Percentiles rank a stretch among this genome's conserved stretches.
phyloP scores from a whole-genome alignment of 2,888 invertebrate species.

The Anthoptus insignis region DNA sequence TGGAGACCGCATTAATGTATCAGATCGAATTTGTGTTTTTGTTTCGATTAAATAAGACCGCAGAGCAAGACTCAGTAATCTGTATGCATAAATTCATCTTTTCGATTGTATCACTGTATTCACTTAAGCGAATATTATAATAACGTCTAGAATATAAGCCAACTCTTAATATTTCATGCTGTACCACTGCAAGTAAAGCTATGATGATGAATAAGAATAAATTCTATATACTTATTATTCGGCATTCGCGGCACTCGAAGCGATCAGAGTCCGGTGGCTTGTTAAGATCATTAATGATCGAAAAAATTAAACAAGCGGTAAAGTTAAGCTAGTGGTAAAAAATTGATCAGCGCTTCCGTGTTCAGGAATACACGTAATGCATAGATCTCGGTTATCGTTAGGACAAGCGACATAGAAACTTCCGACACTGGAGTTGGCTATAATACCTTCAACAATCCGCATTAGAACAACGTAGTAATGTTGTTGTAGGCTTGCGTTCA shows the following conservation, averaged over 20 bases:
- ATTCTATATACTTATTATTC: background rate
- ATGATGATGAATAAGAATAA: background rate
- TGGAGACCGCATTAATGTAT: conserved; percentile 79
- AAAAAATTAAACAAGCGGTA: too few relatives aligned
- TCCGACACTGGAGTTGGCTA: too few relatives aligned
- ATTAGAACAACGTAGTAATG: too few relatives aligned
- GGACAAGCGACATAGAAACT: too few relatives aligned
- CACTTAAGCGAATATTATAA: conserved; percentile 36
- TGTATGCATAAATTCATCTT: conserved; percentile 40
- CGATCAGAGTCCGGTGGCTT: too few relatives aligned
- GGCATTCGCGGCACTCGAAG: background rate
- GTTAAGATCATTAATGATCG: too few relatives aligned
- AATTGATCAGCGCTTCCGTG: too few relatives aligned
- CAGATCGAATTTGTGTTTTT: conserved; percentile 67
- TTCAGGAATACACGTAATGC: too few relatives aligned
- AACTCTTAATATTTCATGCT: background rate
- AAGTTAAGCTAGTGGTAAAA: too few relatives aligned
- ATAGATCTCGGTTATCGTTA: too few relatives aligned
- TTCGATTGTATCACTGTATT: conserved; percentile 47
- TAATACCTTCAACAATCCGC: too few relatives aligned
- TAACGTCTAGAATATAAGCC: conserved; percentile 23
- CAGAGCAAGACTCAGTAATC: conserved; percentile 36
- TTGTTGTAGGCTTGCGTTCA: too few relatives aligned
- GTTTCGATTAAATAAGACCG: conserved; percentile 52
- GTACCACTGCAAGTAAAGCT: background rate